A percentile compares a stretch with the other conserved stretches of the same genome.
These are phyloP conservation scores for Lasioglossum villosulum DNA, from an alignment of 2,888 invertebrate species.

Conservation along the genomic window DNA sequence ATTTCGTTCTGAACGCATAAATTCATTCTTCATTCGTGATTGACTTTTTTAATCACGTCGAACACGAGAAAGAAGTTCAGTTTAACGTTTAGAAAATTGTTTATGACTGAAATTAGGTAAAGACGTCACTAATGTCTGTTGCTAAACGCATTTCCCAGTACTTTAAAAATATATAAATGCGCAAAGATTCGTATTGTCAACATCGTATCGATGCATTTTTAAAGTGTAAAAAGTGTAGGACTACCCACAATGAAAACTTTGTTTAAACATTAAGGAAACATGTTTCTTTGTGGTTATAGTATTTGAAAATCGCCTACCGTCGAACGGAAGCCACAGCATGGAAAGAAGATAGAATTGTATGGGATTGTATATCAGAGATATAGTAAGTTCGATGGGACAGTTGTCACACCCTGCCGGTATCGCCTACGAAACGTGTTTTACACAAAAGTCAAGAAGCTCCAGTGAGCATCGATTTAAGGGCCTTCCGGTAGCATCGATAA, in stretches of 20 bases:
- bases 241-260: no score
- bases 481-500: slow-evolving; percentile 63
- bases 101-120: no score
- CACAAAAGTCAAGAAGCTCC: slow-evolving; percentile 14
- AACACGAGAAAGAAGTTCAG: no score
- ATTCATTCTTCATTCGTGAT: not conserved
- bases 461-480: slow-evolving; percentile 39
- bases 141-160: no score
- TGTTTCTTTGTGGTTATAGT: not conserved
- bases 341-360: not conserved
- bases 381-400: not conserved
- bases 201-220: no score
- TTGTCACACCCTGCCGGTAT: slow-evolving; percentile 4
- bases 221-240: no score
- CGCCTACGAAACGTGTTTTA: slow-evolving; percentile 19
- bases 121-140: no score
- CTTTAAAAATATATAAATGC: no score
- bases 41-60: not conserved
- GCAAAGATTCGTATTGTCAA: no score
- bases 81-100: no score
- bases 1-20: not conserved
- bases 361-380: not conserved
- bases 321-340: no score
- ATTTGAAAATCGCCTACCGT: not conserved
- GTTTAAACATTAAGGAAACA: not conserved